Evolutionary conservation across 2,888 invertebrate genomes (phyloP), one percentile per base, ranked within the genome.

Genomic region (Sthenelais limicola): DNA sequence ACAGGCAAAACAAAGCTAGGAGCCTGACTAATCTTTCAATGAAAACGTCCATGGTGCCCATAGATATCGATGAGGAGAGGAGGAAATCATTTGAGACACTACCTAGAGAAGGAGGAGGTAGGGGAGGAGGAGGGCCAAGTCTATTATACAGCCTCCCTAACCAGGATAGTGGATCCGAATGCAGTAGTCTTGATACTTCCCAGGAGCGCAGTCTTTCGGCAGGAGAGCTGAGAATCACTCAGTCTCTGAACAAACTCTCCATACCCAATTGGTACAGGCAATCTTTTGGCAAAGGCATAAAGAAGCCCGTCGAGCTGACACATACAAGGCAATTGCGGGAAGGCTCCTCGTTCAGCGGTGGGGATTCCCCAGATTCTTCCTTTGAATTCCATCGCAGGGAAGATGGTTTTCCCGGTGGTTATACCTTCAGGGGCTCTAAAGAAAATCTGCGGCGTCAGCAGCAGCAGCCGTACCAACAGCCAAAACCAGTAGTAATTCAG

Each of bases 251-350:
- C 89, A 94, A 95, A 85, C 92, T 97, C 82, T 94, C 96, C 89
- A 93, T 97, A 78, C 97, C 97, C 76, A 96, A 97, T 88, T 97
- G 97, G 97, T 97, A 92, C 90, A 92, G 92, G 87, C 92, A 82
- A 70, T 86, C 87, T 5, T 51, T 70, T 26, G 51, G 70, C 21
- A 70, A 70, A 26, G 51, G 56, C 38, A 33, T 38, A 33, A 51
- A 70, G 33, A 35, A n/a, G 7, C 71, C 74, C 9, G 47, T 68
- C 26, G 70, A 74, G 28, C 62, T 72, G 30, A 74, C 68, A 71
- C n/a, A 67, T 47, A 47, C 68, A 68, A 32, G 62, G 28, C 68
- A 73, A 48, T n/a, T 26, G 32, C 12, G 54, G 24, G 21, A 68
- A 48, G 47, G 33, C 56, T 5, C 43, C 15, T 30, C 21, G 47